Evolutionary conservation across 1,140 invertebrate species (phyloP), one percentile per base, ranked within the genome.

Genomic region (Heliothis subflexa): DNA sequence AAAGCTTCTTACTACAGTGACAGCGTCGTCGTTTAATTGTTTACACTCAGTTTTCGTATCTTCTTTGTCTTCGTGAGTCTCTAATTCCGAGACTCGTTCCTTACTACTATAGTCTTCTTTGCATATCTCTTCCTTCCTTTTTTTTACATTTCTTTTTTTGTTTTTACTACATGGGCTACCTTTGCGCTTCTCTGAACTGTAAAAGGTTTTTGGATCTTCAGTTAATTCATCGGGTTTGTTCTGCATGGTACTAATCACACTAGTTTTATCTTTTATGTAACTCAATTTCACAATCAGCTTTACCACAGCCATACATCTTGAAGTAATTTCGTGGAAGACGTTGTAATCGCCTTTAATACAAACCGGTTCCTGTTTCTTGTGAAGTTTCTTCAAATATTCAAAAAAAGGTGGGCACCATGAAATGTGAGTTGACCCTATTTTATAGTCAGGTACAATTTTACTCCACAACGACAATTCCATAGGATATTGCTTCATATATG

Each of bases 381-480:
- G 18, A 49, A 88, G 2, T 25, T 82, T 85, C 50, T 61, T 83
- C 70, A 94, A 83, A 81, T 90, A 92, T 33, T 86, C 78, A 66
- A 85, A 81, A 73, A 84, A 90, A 47, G 55, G 18, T 21, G 79
- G 33, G 52, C 66, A 84, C 91, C 92, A 94, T 14, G 86, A 81
- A 54, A 93, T 86, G 7, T 75, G 50, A 28, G 80, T 78, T 0
- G 81, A 86, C 13, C 88, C 91, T n/a, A 93, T 55, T 76, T 79
- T 85, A 33, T 81, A 49, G 13, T 83, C 57, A 3, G 77, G 74
- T 49, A 86, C 66, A 28, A 71, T 61, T 73, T 85, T 89, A 57
- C 80, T 86, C 61, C 82, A 88, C n/a, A 93, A 25, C 7, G 78
- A 86, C 71, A 94, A 14, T 78, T 89, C 85, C 54, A 94, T 85